Percentiles rank a stretch among this genome's conserved stretches.
These are phyloP conservation scores for Phrynocephalus versicolor DNA, from an alignment of 2,113 vertebrate genomes.

Conservation along the genomic window DNA sequence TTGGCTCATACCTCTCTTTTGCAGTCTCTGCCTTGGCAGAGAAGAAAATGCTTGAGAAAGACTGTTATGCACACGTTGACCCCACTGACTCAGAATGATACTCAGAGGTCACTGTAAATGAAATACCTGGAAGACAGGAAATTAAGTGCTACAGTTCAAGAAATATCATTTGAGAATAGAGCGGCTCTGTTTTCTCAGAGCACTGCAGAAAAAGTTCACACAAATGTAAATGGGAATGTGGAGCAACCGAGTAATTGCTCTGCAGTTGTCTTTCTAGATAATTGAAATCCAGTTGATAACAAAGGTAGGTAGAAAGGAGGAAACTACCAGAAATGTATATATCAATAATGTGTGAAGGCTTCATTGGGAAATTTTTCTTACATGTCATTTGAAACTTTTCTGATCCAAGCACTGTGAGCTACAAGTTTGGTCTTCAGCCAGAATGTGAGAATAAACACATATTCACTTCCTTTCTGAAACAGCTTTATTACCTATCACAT, in stretches of 20 bases:
- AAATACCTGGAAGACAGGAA: constrained; percentile 81
- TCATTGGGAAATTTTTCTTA: not conserved
- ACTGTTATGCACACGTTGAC: not conserved
- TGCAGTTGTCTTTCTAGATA: constrained; percentile 18
- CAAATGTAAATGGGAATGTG: constrained; percentile 63
- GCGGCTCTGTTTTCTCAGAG: constrained; percentile 68
- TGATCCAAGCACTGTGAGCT: not conserved
- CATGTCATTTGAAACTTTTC: not conserved
- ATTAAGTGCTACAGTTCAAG: constrained; percentile 67
- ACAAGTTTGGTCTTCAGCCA: not conserved
- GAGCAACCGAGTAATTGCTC: not conserved
- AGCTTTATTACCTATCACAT: not conserved
- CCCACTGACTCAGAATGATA: constrained; percentile 74
- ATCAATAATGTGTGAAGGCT: not conserved
- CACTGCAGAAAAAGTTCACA: constrained; percentile 68
- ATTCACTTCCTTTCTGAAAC: constrained; percentile 20
- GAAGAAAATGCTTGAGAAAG: constrained; percentile 49
- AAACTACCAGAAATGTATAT: constrained; percentile 20
- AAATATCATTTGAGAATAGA: constrained; percentile 72
- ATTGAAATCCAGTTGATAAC: constrained; percentile 1
- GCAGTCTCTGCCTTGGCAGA: constrained; percentile 50
- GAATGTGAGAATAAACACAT: not conserved
- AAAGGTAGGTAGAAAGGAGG: constrained; percentile 45
- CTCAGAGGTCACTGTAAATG: constrained; percentile 69
- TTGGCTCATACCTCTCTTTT: constrained; percentile 25